Evolutionary conservation across 2,888 invertebrate species (phyloP), one percentile per base, ranked within the genome.

Genomic region (Meganola albula): DNA sequence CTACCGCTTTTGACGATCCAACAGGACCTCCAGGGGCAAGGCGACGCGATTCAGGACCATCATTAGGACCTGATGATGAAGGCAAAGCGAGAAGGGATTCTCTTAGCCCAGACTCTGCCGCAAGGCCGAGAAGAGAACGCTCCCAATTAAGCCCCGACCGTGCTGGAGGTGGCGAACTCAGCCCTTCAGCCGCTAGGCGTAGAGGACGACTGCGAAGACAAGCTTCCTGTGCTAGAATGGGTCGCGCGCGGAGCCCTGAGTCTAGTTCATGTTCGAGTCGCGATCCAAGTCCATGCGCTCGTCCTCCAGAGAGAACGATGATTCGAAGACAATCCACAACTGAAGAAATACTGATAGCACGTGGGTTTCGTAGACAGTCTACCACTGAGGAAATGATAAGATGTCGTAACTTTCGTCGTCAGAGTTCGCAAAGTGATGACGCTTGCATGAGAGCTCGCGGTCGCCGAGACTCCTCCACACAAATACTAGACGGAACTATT

Each of bases 381-480:
- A 96, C 96, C 5, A 96, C 95, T 0, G 96, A 96, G 63, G 96
- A 96, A 74, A 96, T 96, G 94, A 96, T 96, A 40, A 88, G 96
- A 6, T 96, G 96, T 63, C 88, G 96, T 16, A 96, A 96, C 70
- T 96, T 96, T 66, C 89, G 96, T n/a, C 88, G 96, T 10, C 94
- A 95, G 71, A 94, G 94, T 60, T 95, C 95, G 1, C 96, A 96
- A 71, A 95, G 95, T 59, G 96, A 96, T 59, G 95, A 95, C 61
- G 89, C 90, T 7, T 90, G 88, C 52, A 85, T 85, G 84, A 86
- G 90, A 53, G 90, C 87, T 42, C 87, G 93, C 10, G 93, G 94
- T 1, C 87, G 94, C 1, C 84, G 94, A 7, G 96, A 96, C 68
- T 96, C 96, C 1, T 92, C 93, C 24, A 95, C 95, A 0, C 96